phyloP scores from a whole-genome alignment of 2,797 vertebrate genomes.

The Clarias fuscus region DNA sequence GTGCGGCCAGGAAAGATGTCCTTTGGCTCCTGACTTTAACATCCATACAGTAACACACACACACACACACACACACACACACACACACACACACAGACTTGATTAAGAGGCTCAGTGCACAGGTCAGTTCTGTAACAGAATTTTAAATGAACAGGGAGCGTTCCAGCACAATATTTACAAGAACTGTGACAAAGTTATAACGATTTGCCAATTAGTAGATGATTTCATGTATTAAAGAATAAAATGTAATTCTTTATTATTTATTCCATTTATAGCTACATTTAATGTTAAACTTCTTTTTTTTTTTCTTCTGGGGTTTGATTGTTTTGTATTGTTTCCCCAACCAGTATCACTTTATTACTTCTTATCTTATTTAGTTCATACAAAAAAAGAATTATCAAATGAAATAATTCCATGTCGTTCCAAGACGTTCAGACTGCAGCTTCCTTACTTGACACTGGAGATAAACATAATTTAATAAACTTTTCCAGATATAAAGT shows the following conservation, averaged over 20 bases:
- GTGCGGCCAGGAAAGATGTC: constrained; percentile 4
- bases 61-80: background rate
- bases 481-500: background rate
- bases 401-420: background rate
- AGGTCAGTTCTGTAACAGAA: background rate
- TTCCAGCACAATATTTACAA: background rate
- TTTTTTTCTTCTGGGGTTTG: background rate
- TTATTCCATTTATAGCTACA: background rate
- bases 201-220: background rate
- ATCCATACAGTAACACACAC: constrained; percentile 13
- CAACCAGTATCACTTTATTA: background rate
- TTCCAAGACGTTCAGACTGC: background rate
- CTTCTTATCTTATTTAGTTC: background rate
- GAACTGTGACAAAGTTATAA: background rate
- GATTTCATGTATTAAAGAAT: background rate
- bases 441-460: background rate
- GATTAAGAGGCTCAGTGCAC: background rate
- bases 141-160: background rate
- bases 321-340: background rate
- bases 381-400: background rate
- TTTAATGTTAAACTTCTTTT: background rate
- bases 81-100: background rate
- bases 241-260: background rate
- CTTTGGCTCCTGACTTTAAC: constrained; percentile 21
- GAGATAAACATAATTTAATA: background rate